Evolutionary conservation across 2,113 vertebrate genomes (phyloP), one percentile per base, ranked within the genome.

Genomic region (Paradisaea rubra): DNA sequence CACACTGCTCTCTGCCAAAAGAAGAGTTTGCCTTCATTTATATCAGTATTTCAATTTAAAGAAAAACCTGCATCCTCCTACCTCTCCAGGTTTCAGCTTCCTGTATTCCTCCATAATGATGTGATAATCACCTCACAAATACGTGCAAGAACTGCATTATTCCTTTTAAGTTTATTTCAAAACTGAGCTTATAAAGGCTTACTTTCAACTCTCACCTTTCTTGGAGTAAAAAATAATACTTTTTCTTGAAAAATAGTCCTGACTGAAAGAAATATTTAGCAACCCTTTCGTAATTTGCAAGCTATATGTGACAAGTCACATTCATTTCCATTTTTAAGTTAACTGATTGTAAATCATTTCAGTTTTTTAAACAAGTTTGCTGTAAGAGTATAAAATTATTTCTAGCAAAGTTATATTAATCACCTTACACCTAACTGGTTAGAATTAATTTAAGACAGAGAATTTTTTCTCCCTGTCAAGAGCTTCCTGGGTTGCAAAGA

Each of bases 241-340:
- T 84, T 81, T 71, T 77, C 47, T 86, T 92, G 87, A 95, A 92
- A 95, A 89, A 95, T 52, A 87, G 49, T 71, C 33, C 73, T 66
- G 65, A 73, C 56, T 89, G 77, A 91, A 92, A 74, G 61, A 95
- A 89, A 64, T 52, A 89, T 74, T 89, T 95, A 91, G 47, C 73
- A 89, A 91, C 44, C 18, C 15, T 56, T 94, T 39, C 1, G 4
- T 63, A 79, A 70, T 84, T 95, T 49, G 60, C 44, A 71, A 78
- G 49, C 60, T 81, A 7, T 31, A 74, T 44, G 30, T 78, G 89
- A 86, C 94, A 92, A 95, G 77, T 59, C 61, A 68, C 71, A 81
- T 92, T 86, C 47, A 81, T 94, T 95, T 90, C 77, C 78, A 91
- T 95, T 95, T 95, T 89, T 68, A 88, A 91, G 74, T 53, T 82